Percentiles rank a stretch among this genome's conserved stretches.
phyloP scores from a whole-genome alignment of 2,888 invertebrate genomes.

The Tinea trinotella region DNA sequence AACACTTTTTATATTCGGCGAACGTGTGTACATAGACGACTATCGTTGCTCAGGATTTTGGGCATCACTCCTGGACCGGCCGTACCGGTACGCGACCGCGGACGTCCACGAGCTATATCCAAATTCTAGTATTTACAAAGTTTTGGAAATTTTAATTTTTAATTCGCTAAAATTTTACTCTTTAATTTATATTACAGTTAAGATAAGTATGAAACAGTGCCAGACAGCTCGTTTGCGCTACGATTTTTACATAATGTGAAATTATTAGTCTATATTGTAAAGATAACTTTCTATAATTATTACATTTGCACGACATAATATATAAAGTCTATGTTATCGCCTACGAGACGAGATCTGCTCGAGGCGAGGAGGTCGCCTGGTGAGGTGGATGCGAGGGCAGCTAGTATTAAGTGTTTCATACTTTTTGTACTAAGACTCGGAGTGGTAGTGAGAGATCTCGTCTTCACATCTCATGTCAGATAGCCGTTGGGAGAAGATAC shows the following conservation, averaged over 20 bases:
- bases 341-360: constrained; percentile 37
- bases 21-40: constrained; percentile 61
- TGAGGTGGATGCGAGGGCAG: constrained; percentile 15
- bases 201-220: constrained; percentile 66
- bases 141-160: constrained; percentile 72
- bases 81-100: constrained; percentile 27
- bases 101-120: constrained; percentile 53
- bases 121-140: constrained; percentile 69
- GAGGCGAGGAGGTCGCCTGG: neutral
- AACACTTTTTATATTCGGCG: constrained; percentile 40
- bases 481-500: constrained; percentile 57
- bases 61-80: constrained; percentile 41
- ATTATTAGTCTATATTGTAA: constrained; percentile 67
- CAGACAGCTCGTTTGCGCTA: constrained; percentile 69
- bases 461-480: constrained; percentile 34
- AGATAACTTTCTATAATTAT: constrained; percentile 67
- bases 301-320: constrained; percentile 57
- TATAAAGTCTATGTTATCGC: constrained; percentile 53
- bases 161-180: constrained; percentile 72
- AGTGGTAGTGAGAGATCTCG: constrained; percentile 69
- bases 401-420: neutral
- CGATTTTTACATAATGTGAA: constrained; percentile 69
- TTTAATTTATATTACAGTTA: constrained; percentile 68
- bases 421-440: constrained; percentile 12
- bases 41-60: constrained; percentile 60